Conservation (phyloP, 2,888 invertebrate genomes). For the Andrena bucephala region DNA sequence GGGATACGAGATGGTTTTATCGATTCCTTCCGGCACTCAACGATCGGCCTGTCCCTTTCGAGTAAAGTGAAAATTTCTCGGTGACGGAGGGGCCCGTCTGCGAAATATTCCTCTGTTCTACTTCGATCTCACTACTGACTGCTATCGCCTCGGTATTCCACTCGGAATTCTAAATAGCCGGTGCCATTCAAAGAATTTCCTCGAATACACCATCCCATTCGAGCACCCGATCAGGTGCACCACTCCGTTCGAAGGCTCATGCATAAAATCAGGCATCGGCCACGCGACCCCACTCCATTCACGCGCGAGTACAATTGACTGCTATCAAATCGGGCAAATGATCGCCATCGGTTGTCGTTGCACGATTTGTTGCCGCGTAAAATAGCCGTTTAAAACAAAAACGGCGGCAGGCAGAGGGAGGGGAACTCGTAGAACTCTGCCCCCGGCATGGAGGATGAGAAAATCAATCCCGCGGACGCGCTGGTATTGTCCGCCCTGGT, state of each 20-base stretch:
- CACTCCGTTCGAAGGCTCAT: too few species aligned
- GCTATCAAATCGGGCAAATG: slow-evolving; percentile 5
- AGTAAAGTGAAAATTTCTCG: slow-evolving; percentile 32
- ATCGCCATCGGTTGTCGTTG: background rate
- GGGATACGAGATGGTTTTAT: slow-evolving; percentile 35
- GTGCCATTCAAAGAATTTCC: too few species aligned
- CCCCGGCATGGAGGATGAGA: background rate
- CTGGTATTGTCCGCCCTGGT: background rate
- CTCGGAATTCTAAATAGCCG: too few species aligned
- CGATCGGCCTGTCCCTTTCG: slow-evolving; percentile 6
- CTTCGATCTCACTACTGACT: background rate
- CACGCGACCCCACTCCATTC: background rate
- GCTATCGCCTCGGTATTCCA: background rate
- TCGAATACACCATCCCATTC: too few species aligned
- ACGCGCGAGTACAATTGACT: slow-evolving; percentile 18
- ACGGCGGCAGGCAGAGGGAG: too few species aligned
- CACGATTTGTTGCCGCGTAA: slow-evolving; percentile 5
- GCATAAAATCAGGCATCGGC: too few species aligned
- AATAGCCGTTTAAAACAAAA: slow-evolving; percentile 11
- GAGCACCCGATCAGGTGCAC: too few species aligned
- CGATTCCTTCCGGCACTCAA: slow-evolving; percentile 44
- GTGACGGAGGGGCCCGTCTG: background rate
- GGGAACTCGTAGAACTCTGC: too few species aligned
- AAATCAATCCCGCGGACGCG: slow-evolving; percentile 18
- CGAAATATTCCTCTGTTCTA: background rate